Conservation (phyloP, 64 coral and sea anemone species). For the Dendronephthya gigantea region DNA sequence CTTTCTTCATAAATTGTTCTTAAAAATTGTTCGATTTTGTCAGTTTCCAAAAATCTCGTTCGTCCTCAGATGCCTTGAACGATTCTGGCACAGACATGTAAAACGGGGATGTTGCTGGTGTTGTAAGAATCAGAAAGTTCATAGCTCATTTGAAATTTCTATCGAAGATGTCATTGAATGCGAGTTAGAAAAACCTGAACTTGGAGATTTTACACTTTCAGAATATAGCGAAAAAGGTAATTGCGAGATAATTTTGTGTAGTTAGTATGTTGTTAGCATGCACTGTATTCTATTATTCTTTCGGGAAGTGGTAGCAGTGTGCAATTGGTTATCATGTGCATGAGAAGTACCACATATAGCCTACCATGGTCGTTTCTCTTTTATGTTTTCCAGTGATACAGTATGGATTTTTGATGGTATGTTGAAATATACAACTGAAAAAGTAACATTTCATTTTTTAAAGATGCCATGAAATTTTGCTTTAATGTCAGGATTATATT, state of each 20-base stretch:
- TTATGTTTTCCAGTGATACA: slow-evolving; percentile 68
- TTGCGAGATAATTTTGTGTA: not conserved
- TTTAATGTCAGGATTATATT: too few relatives aligned
- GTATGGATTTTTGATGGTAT: slow-evolving; percentile 95
- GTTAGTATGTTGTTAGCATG: not conserved
- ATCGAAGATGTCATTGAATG: slow-evolving; percentile 71
- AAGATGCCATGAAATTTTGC: too few relatives aligned
- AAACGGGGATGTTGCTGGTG: not conserved
- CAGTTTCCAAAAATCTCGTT: too few relatives aligned
- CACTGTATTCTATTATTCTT: too few relatives aligned
- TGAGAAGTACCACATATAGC: not conserved
- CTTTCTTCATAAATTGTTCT: too few relatives aligned
- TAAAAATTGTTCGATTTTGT: too few relatives aligned
- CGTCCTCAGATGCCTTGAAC: not conserved
- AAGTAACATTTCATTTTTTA: not conserved
- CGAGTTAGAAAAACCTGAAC: slow-evolving; percentile 56
- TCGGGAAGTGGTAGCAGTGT: not conserved
- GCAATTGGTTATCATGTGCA: too few relatives aligned
- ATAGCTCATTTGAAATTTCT: not conserved
- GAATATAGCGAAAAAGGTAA: slow-evolving; percentile 99
- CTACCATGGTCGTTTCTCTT: not conserved
- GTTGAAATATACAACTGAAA: not conserved
- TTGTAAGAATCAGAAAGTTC: not conserved
- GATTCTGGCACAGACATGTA: not conserved
- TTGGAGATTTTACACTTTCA: slow-evolving; percentile 76